Evolutionary conservation across 2,113 vertebrate genomes (phyloP).

Genomic region (Antechinus stuartii): DNA sequence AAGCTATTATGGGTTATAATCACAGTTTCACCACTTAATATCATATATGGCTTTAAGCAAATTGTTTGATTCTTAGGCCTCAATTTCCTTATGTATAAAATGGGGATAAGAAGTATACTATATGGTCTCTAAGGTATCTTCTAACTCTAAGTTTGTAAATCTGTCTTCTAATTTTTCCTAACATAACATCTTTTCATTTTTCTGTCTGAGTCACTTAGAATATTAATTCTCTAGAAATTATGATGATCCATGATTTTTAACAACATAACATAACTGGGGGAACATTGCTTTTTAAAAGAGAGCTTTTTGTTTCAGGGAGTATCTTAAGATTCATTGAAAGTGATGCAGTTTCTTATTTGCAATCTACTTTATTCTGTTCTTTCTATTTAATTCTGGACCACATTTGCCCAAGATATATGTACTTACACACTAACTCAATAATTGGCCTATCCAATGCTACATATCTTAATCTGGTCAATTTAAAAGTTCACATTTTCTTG

Average conservation of each 20-base stretch:
- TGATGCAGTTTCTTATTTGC: background rate
- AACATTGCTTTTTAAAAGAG: background rate
- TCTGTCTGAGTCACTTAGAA: background rate
- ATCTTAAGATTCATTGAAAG: background rate
- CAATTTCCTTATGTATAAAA: background rate
- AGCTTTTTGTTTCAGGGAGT: background rate
- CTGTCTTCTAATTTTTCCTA: background rate
- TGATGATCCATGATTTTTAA: background rate
- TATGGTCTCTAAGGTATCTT: background rate
- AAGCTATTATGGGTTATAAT: background rate
- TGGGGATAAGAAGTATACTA: background rate
- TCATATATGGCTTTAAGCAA: background rate
- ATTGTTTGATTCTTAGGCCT: background rate
- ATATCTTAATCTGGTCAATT: background rate
- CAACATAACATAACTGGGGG: background rate
- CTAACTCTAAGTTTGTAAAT: background rate
- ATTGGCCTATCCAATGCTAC: background rate
- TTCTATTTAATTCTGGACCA: background rate
- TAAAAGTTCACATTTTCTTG: background rate
- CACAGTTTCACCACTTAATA: background rate
- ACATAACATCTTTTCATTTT: background rate
- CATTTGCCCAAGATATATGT: background rate
- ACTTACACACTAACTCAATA: background rate
- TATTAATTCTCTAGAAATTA: background rate
- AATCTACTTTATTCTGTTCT: background rate